Base-by-base conservation (phyloP, 2,797 vertebrate genomes). In the Cygnus olor region DNA sequence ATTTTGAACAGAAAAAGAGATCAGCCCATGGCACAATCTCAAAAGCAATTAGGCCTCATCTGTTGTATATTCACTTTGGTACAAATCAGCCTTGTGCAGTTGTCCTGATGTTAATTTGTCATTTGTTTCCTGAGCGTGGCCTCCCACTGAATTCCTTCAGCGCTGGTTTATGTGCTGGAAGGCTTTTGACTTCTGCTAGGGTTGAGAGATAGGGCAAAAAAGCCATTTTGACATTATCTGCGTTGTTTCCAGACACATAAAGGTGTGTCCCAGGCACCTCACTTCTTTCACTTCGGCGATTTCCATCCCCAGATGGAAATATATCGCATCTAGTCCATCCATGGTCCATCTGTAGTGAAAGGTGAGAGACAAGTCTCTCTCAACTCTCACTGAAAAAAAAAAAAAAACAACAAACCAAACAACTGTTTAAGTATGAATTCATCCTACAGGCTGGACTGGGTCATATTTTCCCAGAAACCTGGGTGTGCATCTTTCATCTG, bases 391-490 rank as follows among this genome's bases (percentile, higher is more conserved):
- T 47, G 45, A 20, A 45, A 45, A 45, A 45, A 45, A 42, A 6
- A 42, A 27, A 51, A 51, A 4, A 27, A 25, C 22, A 51, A 8
- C 11, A 51, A 51, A 25, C 22, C 11, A 25, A 51, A 25, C 87
- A 0, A 1, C 6, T 1, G 8, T 72, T n/a, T 16, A 38, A 2
- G 14, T n/a, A 36, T 45, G 21, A 64, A 45, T 71, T 20, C 14
- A 68, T 89, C 21, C 10, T 74, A 32, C n/a, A 80, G 44, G 13
- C 36, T 65, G 27, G 36, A 53, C 18, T 74, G 32, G 10, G 44
- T 57, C 30, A 32, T 77, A 40, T 61, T 88, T 83, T 92, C 32
- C 34, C n/a, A 71, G 54, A 28, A 85, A 0, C 27, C 21, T 88
- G 61, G 20, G 44, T 89, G 18, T 58, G 4, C 85, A 27, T 64